Conservation (phyloP, 2,888 invertebrate species). For the Ashinkailepas kermadecensis region DNA sequence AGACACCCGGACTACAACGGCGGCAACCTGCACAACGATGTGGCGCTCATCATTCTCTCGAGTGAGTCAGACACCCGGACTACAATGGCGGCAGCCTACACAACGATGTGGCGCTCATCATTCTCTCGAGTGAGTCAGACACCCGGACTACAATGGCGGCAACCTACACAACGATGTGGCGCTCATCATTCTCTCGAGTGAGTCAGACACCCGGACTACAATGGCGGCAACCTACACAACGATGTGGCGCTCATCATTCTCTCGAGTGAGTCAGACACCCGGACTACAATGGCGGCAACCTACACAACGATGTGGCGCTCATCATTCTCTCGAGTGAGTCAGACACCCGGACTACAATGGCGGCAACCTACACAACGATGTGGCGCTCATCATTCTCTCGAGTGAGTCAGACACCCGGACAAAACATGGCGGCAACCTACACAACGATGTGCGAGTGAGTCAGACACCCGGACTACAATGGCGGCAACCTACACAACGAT, state of each 20-base stretch:
- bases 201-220: background rate
- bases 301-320: too few relatives aligned
- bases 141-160: constrained; percentile 5
- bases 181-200: background rate
- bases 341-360: too few relatives aligned
- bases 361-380: too few relatives aligned
- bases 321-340: too few relatives aligned
- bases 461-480: background rate
- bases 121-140: background rate
- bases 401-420: too few relatives aligned
- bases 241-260: background rate
- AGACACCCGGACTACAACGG: background rate
- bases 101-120: background rate
- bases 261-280: too few relatives aligned
- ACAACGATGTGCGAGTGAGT: too few relatives aligned
- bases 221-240: constrained; percentile 2
- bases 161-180: background rate
- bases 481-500: constrained; percentile 2
- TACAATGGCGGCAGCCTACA: background rate
- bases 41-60: background rate
- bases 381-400: too few relatives aligned
- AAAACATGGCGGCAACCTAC: too few relatives aligned
- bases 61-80: background rate
- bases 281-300: too few relatives aligned
- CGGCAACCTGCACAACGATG: background rate